Conservation (phyloP, 2,797 vertebrate genomes). For the Lepus oiostolus region DNA sequence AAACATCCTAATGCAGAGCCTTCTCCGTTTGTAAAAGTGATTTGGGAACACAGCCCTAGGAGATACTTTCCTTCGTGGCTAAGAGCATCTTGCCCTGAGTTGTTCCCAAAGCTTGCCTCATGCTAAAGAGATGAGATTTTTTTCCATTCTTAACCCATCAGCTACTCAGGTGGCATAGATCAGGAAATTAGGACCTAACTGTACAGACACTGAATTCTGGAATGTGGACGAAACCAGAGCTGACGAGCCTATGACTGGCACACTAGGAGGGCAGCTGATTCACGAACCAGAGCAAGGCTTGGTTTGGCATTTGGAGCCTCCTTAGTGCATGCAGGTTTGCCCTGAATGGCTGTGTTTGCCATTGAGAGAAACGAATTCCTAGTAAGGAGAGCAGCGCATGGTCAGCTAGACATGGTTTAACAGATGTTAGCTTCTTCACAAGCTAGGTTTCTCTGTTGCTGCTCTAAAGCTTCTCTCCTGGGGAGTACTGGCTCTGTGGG, state of each 20-base stretch:
- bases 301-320: conserved; percentile 59
- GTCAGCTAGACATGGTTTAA: neutral
- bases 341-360: conserved; percentile 29
- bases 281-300: conserved; percentile 50
- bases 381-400: neutral
- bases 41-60: conserved; percentile 49
- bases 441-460: neutral
- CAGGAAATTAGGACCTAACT: conserved; percentile 62
- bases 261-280: neutral
- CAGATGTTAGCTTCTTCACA: neutral
- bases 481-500: neutral
- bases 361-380: conserved; percentile 43
- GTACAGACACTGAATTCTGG: conserved; percentile 49
- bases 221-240: conserved; percentile 48
- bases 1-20: conserved; percentile 25
- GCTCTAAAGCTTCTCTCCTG: neutral
- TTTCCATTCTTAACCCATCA: neutral
- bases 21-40: conserved; percentile 57
- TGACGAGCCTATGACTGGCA: neutral
- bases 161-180: conserved; percentile 19
- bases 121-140: conserved; percentile 28
- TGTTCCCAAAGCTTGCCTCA: conserved; percentile 48
- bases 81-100: conserved; percentile 41
- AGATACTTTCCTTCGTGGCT: conserved; percentile 72
- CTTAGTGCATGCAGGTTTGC: neutral